These are phyloP conservation scores for Drosophila algonquin DNA, from an alignment of 2,888 invertebrate species.

Conservation along the genomic window DNA sequence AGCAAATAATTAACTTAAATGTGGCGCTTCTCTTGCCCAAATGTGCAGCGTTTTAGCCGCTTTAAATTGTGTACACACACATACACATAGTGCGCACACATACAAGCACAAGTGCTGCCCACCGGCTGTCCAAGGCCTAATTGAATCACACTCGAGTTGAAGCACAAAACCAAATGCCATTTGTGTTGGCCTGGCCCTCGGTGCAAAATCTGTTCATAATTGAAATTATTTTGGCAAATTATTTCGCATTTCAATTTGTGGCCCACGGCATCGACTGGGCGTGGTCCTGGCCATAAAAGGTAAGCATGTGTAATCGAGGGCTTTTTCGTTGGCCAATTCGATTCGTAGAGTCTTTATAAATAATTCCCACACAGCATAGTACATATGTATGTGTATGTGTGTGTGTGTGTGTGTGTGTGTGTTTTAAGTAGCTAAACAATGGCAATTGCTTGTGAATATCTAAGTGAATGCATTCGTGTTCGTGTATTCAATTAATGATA, in stretches of 20 bases:
- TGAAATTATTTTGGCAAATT: conserved; percentile 62
- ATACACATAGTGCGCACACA: not conserved
- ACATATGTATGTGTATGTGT: not conserved
- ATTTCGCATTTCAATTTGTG: conserved; percentile 51
- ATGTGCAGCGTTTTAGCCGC: conserved; percentile 2
- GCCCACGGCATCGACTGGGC: not conserved
- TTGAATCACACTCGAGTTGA: conserved; percentile 62
- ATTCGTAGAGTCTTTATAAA: conserved; percentile 30
- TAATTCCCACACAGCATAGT: conserved; percentile 36
- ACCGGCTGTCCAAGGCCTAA: conserved; percentile 45
- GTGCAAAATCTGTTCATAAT: conserved; percentile 62
- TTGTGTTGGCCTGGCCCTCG: conserved; percentile 32
- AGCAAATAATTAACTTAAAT: conserved; percentile 17
- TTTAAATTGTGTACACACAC: conserved; percentile 32
- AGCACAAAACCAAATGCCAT: conserved; percentile 44
- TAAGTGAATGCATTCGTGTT: conserved; percentile 14
- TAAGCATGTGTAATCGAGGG: conserved; percentile 32
- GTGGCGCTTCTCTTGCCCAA: not conserved
- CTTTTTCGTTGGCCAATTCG: not conserved
- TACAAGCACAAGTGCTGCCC: not conserved
- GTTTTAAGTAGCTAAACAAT: conserved; percentile 43
- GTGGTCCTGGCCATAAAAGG: no score
- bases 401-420: not conserved
- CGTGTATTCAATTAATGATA: conserved; percentile 46
- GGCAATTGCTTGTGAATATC: conserved; percentile 33